Evolutionary conservation across 1,140 invertebrate species (phyloP), one percentile per base, ranked within the genome.

Genomic region (Pararge aegeria): DNA sequence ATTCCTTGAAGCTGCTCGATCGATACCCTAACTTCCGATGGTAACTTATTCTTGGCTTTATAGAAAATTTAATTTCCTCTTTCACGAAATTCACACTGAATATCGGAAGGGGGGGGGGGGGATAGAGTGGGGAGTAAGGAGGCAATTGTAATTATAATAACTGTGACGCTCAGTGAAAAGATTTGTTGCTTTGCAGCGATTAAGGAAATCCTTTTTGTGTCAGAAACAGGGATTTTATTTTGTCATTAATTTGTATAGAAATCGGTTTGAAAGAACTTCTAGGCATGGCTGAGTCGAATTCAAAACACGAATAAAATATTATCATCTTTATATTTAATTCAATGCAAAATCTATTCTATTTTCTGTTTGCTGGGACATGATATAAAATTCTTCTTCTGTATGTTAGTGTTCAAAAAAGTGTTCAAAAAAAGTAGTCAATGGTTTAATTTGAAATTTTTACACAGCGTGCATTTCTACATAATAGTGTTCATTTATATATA

Each of bases 61-160:
- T 65, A 68, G 70, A 80, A 74, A 78, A 73, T 80, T 78, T 78
- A 78, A 85, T 83, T 81, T 78, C 73, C 80, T 69, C 63, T 69
- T 74, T 80, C 64, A 66, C 61, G 53, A 46, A 55, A 72, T 66
- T 66, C 65, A 50, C 60, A 60, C 61, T 64, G 73, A 70, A 76
- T 79, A 69, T 58, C 51, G 68, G 29, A 20, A 13, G 34, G 34
- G 13, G 15, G 10, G 9, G 21, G 15, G 37, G 68, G 70, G 63
- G 56, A 30, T 5, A n/a, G 29, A 34, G 30, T 34, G 46, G 19
- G 21, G 68, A 72, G 64, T 53, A 67, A 65, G 57, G 50, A 61
- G 72, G 59, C 73, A 73, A 76, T 79, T 71, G 70, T 76, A 80
- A 79, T 80, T 83, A 73, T 75, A 76, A 75, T 73, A 69, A 73